Percentiles rank a stretch among this genome's conserved stretches.
Conservation (phyloP, 1,140 invertebrate genomes). For the Sitobion miscanthi region DNA sequence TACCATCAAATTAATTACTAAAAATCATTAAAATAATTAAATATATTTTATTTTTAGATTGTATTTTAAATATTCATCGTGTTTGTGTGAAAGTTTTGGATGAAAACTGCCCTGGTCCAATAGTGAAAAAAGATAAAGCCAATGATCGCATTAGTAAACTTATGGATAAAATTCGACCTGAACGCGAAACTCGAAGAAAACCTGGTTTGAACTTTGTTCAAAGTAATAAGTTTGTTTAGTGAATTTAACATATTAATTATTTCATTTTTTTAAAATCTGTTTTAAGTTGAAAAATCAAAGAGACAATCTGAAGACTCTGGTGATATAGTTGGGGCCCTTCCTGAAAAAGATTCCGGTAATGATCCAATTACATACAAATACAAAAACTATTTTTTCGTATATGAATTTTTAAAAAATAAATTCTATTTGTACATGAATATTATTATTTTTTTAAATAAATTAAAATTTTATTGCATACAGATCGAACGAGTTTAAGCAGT, state of each 20-base stretch:
- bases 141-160: constrained; percentile 76
- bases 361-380: not conserved
- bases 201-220: constrained; percentile 64
- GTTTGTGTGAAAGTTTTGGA: constrained; percentile 81
- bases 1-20: not conserved
- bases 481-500: constrained; percentile 43
- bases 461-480: not conserved
- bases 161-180: constrained; percentile 76
- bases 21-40: not conserved
- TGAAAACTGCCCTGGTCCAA: constrained; percentile 82
- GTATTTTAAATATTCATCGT: constrained; percentile 87
- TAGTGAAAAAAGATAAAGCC: constrained; percentile 72
- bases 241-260: not conserved
- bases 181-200: constrained; percentile 65
- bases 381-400: too few relatives aligned
- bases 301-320: constrained; percentile 32
- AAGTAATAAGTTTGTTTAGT: constrained; percentile 62
- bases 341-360: constrained; percentile 40
- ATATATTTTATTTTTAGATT: constrained; percentile 70
- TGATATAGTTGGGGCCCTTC: not conserved
- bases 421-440: not conserved
- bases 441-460: not conserved
- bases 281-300: constrained; percentile 39
- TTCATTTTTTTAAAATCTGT: not conserved
- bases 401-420: not conserved